Evolutionary conservation across 2,888 invertebrate genomes (phyloP).

Genomic region (Tetranychus piercei): DNA sequence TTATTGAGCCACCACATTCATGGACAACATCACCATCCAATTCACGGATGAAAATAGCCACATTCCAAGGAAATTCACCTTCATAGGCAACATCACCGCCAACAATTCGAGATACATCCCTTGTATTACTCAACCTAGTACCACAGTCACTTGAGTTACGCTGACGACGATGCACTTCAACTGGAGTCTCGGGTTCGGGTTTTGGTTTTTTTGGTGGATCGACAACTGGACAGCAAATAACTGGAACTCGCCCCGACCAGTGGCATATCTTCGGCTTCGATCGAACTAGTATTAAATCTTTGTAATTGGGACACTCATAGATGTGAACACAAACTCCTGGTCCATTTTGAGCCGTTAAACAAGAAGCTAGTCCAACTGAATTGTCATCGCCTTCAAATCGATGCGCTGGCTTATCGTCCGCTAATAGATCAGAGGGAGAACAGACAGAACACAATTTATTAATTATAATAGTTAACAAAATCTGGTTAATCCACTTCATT

Average conservation of each 20-base stretch:
- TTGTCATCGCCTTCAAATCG: not conserved
- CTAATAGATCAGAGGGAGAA: not conserved
- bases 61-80: slow-evolving; percentile 13
- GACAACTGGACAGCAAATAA: slow-evolving; percentile 8
- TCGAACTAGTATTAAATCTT: not conserved
- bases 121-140: not conserved
- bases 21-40: not conserved
- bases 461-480: too few relatives aligned
- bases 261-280: slow-evolving; percentile 6
- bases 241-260: slow-evolving; percentile 6
- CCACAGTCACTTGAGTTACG: not conserved
- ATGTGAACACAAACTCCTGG: slow-evolving; percentile 4
- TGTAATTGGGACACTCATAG: slow-evolving; percentile 2
- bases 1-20: slow-evolving; percentile 10
- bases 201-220: not conserved
- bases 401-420: not conserved
- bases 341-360: not conserved
- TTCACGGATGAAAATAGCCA: slow-evolving; percentile 3
- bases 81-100: slow-evolving; percentile 5
- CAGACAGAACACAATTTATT: too few relatives aligned
- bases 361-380: not conserved
- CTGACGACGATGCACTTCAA: not conserved
- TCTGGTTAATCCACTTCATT: too few relatives aligned
- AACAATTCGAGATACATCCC: slow-evolving; percentile 2
- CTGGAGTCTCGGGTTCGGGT: not conserved